Conservation (phyloP, 2,797 vertebrate species). For the Sebastes trivittatus region DNA sequence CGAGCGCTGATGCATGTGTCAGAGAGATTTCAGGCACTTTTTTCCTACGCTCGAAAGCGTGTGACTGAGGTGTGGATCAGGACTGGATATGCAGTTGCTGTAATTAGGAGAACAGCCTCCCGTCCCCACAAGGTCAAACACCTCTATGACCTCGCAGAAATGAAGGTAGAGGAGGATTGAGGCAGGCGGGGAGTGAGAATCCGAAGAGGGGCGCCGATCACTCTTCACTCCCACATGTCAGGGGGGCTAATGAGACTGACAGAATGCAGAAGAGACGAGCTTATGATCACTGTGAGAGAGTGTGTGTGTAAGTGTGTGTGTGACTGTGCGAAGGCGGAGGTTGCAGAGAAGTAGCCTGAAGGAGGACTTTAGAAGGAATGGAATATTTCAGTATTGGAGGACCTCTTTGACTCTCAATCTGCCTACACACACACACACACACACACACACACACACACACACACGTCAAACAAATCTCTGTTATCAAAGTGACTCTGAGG, state of each 20-base stretch:
- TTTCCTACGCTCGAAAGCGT: background rate
- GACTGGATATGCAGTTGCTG: conserved; percentile 14
- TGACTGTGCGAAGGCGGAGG: conserved; percentile 42
- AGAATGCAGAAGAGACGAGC: conserved; percentile 55
- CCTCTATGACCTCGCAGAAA: conserved; percentile 33
- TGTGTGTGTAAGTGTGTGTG: background rate
- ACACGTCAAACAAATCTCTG: conserved; percentile 8
- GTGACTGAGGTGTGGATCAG: conserved; percentile 30
- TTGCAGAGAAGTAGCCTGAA: conserved; percentile 59
- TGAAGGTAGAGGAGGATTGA: conserved; percentile 23
- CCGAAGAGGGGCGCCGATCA: conserved; percentile 40
- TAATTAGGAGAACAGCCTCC: conserved; percentile 33
- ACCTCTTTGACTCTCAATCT: conserved; percentile 66
- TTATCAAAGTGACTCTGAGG: conserved; percentile 26
- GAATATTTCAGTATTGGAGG: conserved; percentile 59
- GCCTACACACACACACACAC: conserved; percentile 38
- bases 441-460: conserved; percentile 8
- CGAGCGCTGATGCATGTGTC: background rate
- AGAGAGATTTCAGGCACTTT: background rate
- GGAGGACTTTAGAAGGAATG: conserved; percentile 55
- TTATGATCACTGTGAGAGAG: conserved; percentile 5
- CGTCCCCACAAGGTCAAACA: conserved; percentile 32
- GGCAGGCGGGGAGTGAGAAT: conserved; percentile 9
- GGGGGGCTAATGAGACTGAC: conserved; percentile 68
- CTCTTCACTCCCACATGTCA: conserved; percentile 64